These are phyloP conservation scores for Virgularia gustaviana DNA, from an alignment of 92 coral and sea anemone genomes.

Conservation along the genomic window DNA sequence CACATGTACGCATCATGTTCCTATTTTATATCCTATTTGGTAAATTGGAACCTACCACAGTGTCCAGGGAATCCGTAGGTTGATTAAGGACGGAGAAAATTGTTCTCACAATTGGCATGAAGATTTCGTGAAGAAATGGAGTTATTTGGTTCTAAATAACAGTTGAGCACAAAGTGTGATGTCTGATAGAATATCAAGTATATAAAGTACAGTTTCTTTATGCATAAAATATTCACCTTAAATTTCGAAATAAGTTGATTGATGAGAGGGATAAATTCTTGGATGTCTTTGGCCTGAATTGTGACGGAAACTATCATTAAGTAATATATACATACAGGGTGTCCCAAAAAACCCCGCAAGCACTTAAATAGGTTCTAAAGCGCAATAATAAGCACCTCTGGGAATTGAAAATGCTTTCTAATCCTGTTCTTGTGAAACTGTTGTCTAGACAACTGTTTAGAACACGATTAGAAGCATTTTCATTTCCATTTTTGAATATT, in stretches of 20 bases:
- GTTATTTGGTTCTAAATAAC: conserved; percentile 66
- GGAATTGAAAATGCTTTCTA: too few relatives aligned
- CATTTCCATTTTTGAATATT: too few relatives aligned
- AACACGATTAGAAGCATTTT: too few relatives aligned
- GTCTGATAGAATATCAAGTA: neutral
- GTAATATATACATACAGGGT: neutral
- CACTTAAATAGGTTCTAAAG: too few relatives aligned
- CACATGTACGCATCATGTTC: too few relatives aligned
- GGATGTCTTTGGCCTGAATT: conserved; percentile 85
- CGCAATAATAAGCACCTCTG: too few relatives aligned
- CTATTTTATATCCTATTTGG: too few relatives aligned
- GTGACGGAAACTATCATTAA: neutral
- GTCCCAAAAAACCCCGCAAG: too few relatives aligned
- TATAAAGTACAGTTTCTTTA: neutral
- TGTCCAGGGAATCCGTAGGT: conserved; percentile 69
- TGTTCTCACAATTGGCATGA: conserved; percentile 91
- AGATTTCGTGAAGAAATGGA: conserved; percentile 81
- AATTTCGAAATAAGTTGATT: conserved; percentile 86
- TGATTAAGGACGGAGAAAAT: conserved; percentile 81
- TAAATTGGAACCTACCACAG: conserved; percentile 62
- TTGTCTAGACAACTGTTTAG: too few relatives aligned
- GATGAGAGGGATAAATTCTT: conserved; percentile 94
- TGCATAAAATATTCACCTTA: conserved; percentile 57
- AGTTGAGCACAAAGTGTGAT: neutral
- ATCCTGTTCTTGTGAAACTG: too few relatives aligned